Evolutionary conservation across 1,140 invertebrate genomes (phyloP).

Genomic region (Heliconius melpomene): DNA sequence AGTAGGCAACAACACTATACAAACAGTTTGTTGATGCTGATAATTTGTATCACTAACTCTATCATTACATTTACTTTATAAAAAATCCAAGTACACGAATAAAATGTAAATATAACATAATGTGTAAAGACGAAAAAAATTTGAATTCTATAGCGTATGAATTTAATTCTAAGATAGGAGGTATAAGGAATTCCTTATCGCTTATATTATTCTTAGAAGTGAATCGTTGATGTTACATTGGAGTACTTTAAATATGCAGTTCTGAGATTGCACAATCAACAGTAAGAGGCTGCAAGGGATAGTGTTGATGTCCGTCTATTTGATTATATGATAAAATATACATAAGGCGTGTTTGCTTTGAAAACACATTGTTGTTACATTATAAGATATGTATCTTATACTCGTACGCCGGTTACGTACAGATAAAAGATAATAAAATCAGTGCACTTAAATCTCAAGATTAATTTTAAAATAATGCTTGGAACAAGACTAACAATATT

Average conservation of each 20-base stretch:
- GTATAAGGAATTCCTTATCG: not conserved
- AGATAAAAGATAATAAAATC: not conserved
- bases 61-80: not conserved
- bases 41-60: not conserved
- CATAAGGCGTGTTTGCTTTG: conserved; percentile 41
- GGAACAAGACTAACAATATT: not conserved
- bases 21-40: conserved; percentile 9
- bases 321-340: conserved; percentile 56
- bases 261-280: conserved; percentile 48
- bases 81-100: not conserved
- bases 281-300: not conserved
- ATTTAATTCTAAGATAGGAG: not conserved
- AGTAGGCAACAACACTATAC: not conserved
- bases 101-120: not conserved
- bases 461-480: not conserved
- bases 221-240: conserved; percentile 42
- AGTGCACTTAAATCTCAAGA: not conserved
- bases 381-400: conserved; percentile 11
- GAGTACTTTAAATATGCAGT: conserved; percentile 55
- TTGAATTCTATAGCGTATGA: not conserved
- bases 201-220: conserved; percentile 17
- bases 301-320: conserved; percentile 46
- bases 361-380: conserved; percentile 33
- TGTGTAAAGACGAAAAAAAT: not conserved
- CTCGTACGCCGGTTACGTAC: conserved; percentile 21